Percentiles rank a stretch among this genome's conserved stretches.
Evolutionary conservation across 2,797 vertebrate species (phyloP).

Genomic region (Vireo griseus): DNA sequence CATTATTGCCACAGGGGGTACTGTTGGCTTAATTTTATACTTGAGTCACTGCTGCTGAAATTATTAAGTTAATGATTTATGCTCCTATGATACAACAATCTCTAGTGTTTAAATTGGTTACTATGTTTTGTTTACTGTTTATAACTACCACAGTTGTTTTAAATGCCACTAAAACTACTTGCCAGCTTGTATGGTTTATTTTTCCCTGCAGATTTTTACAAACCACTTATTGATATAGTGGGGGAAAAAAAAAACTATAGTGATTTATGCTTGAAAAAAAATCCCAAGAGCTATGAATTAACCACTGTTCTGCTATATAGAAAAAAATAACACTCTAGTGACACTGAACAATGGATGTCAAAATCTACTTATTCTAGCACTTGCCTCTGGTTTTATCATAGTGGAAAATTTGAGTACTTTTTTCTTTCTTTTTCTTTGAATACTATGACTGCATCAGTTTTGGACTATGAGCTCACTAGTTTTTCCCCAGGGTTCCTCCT

Average conservation of each 20-base stretch:
- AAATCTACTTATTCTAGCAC: conserved; percentile 56
- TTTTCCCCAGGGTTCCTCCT: conserved; percentile 57
- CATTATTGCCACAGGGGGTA: conserved; percentile 78
- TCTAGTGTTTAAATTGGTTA: conserved; percentile 73
- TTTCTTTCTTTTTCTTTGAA: conserved; percentile 69
- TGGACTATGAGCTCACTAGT: conserved; percentile 71
- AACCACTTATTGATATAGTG: conserved; percentile 68
- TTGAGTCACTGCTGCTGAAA: conserved; percentile 70
- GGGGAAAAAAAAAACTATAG: neutral
- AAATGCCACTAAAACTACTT: conserved; percentile 61
- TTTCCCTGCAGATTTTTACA: conserved; percentile 70
- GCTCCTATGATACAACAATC: conserved; percentile 64
- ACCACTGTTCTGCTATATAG: conserved; percentile 61
- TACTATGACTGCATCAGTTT: conserved; percentile 69
- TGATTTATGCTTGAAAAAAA: conserved; percentile 64
- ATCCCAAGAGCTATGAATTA: conserved; percentile 70
- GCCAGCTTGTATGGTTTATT: conserved; percentile 70
- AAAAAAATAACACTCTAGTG: conserved; percentile 42
- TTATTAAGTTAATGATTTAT: conserved; percentile 80
- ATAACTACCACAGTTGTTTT: conserved; percentile 74
- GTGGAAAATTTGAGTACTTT: conserved; percentile 76
- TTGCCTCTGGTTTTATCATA: conserved; percentile 81
- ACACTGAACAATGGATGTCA: conserved; percentile 71
- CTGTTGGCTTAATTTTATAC: conserved; percentile 77
- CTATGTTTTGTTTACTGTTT: conserved; percentile 82